Base-by-base conservation (phyloP, 2,888 invertebrate genomes). In the Microplitis deprimator region DNA sequence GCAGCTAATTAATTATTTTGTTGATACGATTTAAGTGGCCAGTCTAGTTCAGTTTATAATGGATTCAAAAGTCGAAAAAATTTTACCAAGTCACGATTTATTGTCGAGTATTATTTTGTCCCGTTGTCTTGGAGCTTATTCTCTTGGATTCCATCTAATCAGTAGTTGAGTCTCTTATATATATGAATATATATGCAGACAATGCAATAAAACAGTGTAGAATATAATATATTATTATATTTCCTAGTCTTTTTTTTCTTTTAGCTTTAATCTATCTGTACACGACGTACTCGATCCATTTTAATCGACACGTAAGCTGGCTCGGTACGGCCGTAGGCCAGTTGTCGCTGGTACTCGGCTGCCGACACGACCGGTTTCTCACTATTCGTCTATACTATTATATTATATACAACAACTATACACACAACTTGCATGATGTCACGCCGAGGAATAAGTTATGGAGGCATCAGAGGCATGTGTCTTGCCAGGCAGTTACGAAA, bases 391-490 rank as follows among this genome's bases (percentile, higher is more conserved):
- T 84, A 85, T 13, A 50, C 50, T 13, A 50, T 50, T 13, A 8
- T 13, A 50, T 13, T 13, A 50, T 13, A 50, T 50, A 50, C 50
- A 50, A 50, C 50, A 29, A 50, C 50, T 13, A 8, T 13, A 50
- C 50, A 50, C 50, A 50, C 84, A 85, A 81, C 81, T 83, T 74
- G 76, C 82, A 83, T 88, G 86, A 87, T 85, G 86, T 88, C 87
- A 88, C 82, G 83, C 78, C 82, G 74, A 39, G 80, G 85, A 86
- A 88, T 85, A 87, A 88, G 82, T 86, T 85, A 86, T 82, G 80
- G 81, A 81, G 81, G 81, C 74, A 77, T 60, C 76, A 69, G 76
- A 75, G 71, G 68, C 79, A 79, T 75, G 72, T 70, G 75, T 72
- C 65, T 67, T 77, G 67, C 65, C 80, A 73, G 73, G 77, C 80